Evolutionary conservation across 2,113 vertebrate species (phyloP), one percentile per base, ranked within the genome.

Genomic region (Barnardius zonarius): DNA sequence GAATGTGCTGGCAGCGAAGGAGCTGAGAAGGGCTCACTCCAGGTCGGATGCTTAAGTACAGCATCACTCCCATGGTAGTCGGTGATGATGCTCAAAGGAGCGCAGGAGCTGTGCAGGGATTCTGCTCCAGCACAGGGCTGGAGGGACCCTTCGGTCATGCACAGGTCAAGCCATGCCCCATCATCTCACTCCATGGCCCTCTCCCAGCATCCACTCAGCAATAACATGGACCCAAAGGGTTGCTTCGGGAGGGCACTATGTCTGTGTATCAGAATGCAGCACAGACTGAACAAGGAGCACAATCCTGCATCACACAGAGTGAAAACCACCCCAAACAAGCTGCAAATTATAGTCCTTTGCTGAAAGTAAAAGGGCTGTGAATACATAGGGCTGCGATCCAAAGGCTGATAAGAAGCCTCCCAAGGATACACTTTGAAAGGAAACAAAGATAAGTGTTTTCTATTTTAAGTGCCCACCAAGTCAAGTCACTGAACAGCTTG

Each of bases 71-170:
- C 33, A 0, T 2, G 46, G 6, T 0, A 1, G 17, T 9, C 8
- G 9, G 8, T 0, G 25, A 17, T 2, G 8, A 13, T 3, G 74
- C 68, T 33, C 49, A 9, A 5, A 37, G 61, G 33, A 51, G 37
- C 17, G 0, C 2, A 1, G 2, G 62, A 17, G 41, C 39, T 1
- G 10, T 1, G 17, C 1, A 2, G n/a, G 75, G 23, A 54, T 12
- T 12, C 9, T 59, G 57, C 57, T 35, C 61, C 27, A 51, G 33
- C 43, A 5, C 9, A 1, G 19, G 43, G 43, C 27, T 31, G 44
- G 17, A 18, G 37, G 17, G 62, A 64, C 39, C 30, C 54, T 35
- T 35, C 4, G 1, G 37, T 59, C 22, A 59, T 24, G 22, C 76
- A 57, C 6, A 25, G 0, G 59, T 2, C 25, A 4, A 11, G 48